Conservation (phyloP, 2,797 vertebrate species). For the Pipistrellus pygmaeus region DNA sequence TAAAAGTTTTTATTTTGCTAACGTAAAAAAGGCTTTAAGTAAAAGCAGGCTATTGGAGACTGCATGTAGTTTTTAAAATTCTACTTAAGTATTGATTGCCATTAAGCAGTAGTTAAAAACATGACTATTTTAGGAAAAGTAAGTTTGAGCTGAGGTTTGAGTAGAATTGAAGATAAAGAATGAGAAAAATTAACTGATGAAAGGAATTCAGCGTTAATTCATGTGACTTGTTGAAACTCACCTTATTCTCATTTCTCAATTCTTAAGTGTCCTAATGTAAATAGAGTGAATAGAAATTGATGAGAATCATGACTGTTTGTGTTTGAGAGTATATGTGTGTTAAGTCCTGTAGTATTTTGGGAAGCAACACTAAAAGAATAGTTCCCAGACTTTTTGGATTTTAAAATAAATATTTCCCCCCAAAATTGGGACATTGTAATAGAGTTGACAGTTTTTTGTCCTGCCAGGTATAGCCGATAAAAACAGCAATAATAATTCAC, state of each 20-base stretch:
- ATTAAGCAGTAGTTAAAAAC: slow-evolving; percentile 13
- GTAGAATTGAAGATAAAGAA: slow-evolving; percentile 16
- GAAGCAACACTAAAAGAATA: slow-evolving; percentile 47
- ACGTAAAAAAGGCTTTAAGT: neutral
- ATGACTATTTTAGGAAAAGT: slow-evolving; percentile 36
- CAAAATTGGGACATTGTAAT: neutral
- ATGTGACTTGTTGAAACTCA: slow-evolving; percentile 36
- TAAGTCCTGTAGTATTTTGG: slow-evolving; percentile 46
- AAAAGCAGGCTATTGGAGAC: neutral
- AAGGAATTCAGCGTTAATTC: neutral
- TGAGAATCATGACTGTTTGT: neutral
- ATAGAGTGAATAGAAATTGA: slow-evolving; percentile 47
- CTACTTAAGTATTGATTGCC: slow-evolving; percentile 35
- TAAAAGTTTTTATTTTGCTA: slow-evolving; percentile 35
- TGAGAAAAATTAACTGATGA: slow-evolving; percentile 42
- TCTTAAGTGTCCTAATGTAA: slow-evolving; percentile 40
- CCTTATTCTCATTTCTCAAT: slow-evolving; percentile 45
- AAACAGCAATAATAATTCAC: slow-evolving; percentile 7
- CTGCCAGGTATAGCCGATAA: neutral
- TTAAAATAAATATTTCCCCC: neutral
- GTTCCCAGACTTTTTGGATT: slow-evolving; percentile 59
- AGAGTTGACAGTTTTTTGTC: neutral
- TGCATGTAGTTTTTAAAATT: slow-evolving; percentile 1
- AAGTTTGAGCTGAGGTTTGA: neutral
- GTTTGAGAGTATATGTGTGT: neutral